Evolutionary conservation across 2,888 invertebrate species (phyloP).

Genomic region (Teleiodes luculella): DNA sequence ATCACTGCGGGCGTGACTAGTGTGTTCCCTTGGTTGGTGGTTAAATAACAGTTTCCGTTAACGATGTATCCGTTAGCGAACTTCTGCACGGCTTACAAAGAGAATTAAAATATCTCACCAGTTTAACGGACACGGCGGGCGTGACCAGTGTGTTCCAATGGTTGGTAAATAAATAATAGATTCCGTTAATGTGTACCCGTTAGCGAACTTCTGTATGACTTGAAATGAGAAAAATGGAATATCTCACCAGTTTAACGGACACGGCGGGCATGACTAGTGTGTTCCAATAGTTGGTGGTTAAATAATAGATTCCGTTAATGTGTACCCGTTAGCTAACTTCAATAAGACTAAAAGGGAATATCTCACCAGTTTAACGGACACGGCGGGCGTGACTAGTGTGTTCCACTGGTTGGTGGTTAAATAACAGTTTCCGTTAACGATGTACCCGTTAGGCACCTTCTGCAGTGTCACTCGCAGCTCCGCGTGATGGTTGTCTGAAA

Average conservation of each 20-base stretch:
- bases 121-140: background rate
- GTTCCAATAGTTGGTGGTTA: no score
- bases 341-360: no score
- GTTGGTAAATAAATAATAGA: no score
- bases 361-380: background rate
- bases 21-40: background rate
- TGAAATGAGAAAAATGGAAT: no score
- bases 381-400: background rate
- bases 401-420: background rate
- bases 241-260: background rate
- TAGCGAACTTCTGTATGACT: no score
- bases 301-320: no score
- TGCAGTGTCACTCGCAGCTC: background rate
- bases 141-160: background rate
- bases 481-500: conserved; percentile 1
- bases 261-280: background rate
- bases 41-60: background rate
- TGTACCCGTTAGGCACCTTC: background rate
- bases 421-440: background rate
- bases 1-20: background rate
- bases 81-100: background rate
- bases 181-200: no score
- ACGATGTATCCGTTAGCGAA: background rate
- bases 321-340: no score
- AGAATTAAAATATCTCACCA: no score